phyloP scores from a whole-genome alignment of 2,113 vertebrate genomes.

The Nanorana parkeri region DNA sequence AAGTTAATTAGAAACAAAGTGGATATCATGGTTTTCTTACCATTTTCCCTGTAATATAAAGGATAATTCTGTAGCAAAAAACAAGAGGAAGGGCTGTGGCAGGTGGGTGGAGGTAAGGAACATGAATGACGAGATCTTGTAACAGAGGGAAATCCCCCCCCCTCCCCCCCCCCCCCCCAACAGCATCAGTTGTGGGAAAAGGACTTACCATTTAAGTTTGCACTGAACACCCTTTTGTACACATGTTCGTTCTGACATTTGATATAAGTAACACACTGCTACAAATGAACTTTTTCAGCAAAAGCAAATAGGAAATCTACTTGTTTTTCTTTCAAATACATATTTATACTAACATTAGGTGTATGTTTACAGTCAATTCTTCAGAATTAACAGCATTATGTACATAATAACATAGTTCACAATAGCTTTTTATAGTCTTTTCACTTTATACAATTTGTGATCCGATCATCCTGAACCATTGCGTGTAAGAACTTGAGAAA shows the following conservation, averaged over 20 bases:
- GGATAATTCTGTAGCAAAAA: no score
- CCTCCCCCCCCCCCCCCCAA: no score
- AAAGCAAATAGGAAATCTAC: conserved; percentile 6
- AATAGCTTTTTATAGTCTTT: conserved; percentile 66
- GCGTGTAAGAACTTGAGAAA: conserved; percentile 43
- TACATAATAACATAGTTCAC: conserved; percentile 70
- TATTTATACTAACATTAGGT: conserved; percentile 41
- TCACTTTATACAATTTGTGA: conserved; percentile 67
- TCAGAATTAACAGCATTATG: conserved; percentile 71
- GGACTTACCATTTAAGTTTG: no score
- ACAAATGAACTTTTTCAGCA: background rate
- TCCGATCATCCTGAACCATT: conserved; percentile 75
- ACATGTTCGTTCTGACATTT: background rate
- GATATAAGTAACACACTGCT: background rate
- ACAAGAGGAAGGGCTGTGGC: no score
- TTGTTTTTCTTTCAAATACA: conserved; percentile 22
- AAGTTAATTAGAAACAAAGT: no score
- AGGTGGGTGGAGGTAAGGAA: no score
- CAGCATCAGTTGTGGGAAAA: no score
- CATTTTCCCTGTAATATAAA: no score
- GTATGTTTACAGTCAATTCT: conserved; percentile 58
- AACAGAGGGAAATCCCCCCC: no score
- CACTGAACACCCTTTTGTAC: background rate
- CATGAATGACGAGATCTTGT: no score
- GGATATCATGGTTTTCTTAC: no score